phyloP scores from a whole-genome alignment of 2,113 vertebrate genomes.

The Orcinus orca region DNA sequence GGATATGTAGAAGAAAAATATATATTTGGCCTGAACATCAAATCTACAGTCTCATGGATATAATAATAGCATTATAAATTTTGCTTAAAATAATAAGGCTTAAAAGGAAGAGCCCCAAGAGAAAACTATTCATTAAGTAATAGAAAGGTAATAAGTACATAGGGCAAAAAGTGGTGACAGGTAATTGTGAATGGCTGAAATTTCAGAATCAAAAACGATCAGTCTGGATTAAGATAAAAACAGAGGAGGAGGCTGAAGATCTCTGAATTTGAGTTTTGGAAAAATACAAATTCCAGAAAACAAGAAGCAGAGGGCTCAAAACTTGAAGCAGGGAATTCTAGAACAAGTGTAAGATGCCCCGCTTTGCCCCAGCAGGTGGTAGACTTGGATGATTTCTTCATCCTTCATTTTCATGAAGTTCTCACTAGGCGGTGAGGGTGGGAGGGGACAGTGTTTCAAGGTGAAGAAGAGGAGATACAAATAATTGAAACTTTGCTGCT shows the following conservation, averaged over 20 bases:
- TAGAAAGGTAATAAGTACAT: background rate
- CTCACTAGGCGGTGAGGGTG: background rate
- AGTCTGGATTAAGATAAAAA: background rate
- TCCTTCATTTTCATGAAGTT: background rate
- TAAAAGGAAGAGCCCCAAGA: background rate
- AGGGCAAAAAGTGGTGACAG: background rate
- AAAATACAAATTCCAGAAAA: background rate
- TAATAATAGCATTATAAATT: background rate
- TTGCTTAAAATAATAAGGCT: background rate
- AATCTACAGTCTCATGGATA: background rate
- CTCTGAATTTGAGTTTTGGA: background rate
- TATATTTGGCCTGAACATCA: background rate
- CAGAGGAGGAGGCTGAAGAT: background rate
- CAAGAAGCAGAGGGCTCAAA: background rate
- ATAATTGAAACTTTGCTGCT: background rate
- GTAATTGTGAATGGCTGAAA: background rate
- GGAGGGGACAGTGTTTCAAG: background rate
- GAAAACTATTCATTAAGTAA: background rate
- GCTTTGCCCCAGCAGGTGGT: background rate
- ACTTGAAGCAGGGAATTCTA: background rate
- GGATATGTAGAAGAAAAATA: background rate
- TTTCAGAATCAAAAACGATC: background rate
- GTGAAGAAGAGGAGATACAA: background rate
- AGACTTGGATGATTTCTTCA: background rate
- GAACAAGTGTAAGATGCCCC: background rate